These are phyloP conservation scores for Aplysina aerophoba DNA, from an alignment of 37 sponge, comb jelly and placozoan species.

Conservation along the genomic window DNA sequence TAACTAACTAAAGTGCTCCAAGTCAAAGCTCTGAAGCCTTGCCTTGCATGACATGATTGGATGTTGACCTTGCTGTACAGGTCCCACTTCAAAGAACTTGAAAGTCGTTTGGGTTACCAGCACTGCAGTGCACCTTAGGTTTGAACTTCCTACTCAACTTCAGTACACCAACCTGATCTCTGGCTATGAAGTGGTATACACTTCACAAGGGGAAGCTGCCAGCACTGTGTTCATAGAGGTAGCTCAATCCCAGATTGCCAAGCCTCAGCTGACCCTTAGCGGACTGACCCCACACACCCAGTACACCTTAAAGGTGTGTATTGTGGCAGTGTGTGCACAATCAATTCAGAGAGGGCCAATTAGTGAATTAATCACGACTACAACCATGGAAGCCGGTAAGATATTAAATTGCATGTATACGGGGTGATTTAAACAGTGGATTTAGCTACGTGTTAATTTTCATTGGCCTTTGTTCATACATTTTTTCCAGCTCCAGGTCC, in stretches of 20 bases:
- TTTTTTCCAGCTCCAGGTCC: not conserved
- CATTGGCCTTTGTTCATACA: too few species aligned
- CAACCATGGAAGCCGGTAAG: not conserved
- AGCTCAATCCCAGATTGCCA: not conserved
- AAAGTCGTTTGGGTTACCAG: not conserved
- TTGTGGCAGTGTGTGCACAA: not conserved
- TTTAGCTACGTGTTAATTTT: too few species aligned
- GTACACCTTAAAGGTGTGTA: not conserved
- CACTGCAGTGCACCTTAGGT: not conserved
- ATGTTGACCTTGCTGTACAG: not conserved
- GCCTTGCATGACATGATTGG: too few species aligned
- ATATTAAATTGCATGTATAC: too few species aligned
- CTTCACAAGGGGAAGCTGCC: too few species aligned
- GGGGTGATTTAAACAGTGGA: too few species aligned
- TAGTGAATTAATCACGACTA: not conserved
- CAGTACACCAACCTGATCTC: not conserved
- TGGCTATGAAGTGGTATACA: not conserved
- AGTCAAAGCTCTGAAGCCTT: too few species aligned
- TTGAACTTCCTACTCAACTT: not conserved
- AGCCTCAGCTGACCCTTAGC: not conserved
- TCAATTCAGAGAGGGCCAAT: not conserved
- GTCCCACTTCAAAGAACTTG: not conserved
- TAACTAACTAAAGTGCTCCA: too few species aligned
- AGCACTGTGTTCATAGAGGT: not conserved
- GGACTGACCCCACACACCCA: not conserved